These are phyloP conservation scores for Ormyrus labotus DNA, from an alignment of 2,888 invertebrate species.

Conservation along the genomic window DNA sequence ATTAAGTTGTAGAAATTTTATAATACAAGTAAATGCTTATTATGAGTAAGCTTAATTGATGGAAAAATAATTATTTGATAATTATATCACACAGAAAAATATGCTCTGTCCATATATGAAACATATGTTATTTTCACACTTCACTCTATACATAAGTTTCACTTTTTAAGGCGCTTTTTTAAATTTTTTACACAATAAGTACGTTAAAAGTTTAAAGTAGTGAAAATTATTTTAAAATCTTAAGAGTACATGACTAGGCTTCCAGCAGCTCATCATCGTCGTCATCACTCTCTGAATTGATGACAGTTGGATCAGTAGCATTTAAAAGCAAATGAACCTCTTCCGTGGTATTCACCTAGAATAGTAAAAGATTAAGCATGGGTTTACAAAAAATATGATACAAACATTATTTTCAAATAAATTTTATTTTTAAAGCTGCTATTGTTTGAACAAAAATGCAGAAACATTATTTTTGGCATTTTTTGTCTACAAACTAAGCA, in stretches of 20 bases:
- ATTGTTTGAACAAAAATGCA: not conserved
- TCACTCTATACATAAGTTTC: too few relatives aligned
- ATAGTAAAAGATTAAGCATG: not conserved
- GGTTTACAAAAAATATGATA: slow-evolving; percentile 4
- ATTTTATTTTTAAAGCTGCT: not conserved
- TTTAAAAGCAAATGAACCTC: slow-evolving; percentile 49
- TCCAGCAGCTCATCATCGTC: slow-evolving; percentile 75
- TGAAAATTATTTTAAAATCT: slow-evolving; percentile 73
- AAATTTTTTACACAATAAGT: too few relatives aligned
- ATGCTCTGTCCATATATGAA: too few relatives aligned
- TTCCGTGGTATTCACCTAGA: slow-evolving; percentile 51
- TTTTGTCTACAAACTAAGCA: not conserved
- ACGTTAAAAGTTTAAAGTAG: too few relatives aligned
- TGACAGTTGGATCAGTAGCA: slow-evolving; percentile 48
- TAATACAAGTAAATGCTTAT: too few relatives aligned
- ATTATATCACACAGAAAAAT: too few relatives aligned
- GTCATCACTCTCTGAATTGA: slow-evolving; percentile 76
- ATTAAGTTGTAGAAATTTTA: too few relatives aligned
- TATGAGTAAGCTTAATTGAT: too few relatives aligned
- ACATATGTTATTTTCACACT: too few relatives aligned
- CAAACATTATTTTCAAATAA: slow-evolving; percentile 2
- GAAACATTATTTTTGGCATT: not conserved
- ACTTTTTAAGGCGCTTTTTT: too few relatives aligned
- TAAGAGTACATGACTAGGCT: slow-evolving; percentile 80
- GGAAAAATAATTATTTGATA: too few relatives aligned